Conservation (phyloP, 2,888 invertebrate genomes). For the Amphipyra tragopoginis region DNA sequence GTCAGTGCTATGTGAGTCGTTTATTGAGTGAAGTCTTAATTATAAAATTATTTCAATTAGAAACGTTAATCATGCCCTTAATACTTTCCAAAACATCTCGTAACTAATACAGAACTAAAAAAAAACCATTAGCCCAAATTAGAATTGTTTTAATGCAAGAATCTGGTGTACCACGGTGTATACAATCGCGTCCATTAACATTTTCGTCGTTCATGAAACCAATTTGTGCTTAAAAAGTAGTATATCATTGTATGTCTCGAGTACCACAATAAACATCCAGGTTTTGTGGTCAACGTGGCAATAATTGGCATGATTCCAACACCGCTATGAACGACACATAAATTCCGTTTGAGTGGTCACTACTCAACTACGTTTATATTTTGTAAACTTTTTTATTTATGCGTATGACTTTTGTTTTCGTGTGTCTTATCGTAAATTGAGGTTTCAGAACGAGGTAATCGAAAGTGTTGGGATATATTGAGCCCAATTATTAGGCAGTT, state of each 20-base stretch:
- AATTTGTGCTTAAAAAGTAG: slow-evolving; percentile 9
- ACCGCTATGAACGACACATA: slow-evolving; percentile 63
- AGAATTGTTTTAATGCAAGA: background rate
- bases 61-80: background rate
- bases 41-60: background rate
- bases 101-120: too few relatives aligned
- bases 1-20: too few relatives aligned
- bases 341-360: slow-evolving; percentile 49
- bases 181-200: slow-evolving; percentile 9
- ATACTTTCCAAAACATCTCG: too few relatives aligned
- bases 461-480: background rate
- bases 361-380: slow-evolving; percentile 53
- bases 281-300: slow-evolving; percentile 59
- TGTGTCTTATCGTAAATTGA: slow-evolving; percentile 16
- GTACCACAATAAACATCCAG: slow-evolving; percentile 52
- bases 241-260: slow-evolving; percentile 27
- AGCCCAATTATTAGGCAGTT: background rate
- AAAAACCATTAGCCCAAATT: too few relatives aligned
- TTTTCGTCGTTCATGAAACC: slow-evolving; percentile 30
- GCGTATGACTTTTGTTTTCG: slow-evolving; percentile 21
- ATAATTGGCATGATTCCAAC: slow-evolving; percentile 72
- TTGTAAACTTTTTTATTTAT: slow-evolving; percentile 60
- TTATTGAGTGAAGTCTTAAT: background rate
- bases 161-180: too few relatives aligned
- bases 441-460: background rate